Evolutionary conservation across 1,140 invertebrate genomes (phyloP), one percentile per base, ranked within the genome.

Genomic region (Solenopsis fugax): DNA sequence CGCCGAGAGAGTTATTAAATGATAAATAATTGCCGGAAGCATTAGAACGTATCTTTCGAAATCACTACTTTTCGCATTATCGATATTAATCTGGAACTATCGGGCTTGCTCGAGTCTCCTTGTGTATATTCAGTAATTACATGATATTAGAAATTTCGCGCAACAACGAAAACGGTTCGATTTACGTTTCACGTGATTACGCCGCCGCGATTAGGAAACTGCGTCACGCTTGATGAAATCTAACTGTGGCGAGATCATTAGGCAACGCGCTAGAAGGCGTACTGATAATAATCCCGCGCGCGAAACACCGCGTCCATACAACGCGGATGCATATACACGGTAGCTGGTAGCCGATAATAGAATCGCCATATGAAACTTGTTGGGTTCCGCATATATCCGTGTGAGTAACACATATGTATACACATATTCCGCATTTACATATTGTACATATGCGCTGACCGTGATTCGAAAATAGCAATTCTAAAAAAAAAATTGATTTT

Each of bases 201-300:
- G 64, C 52, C 16, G 48, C 21, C 75, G 76, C 69, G 87, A 81
- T 89, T 89, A 86, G 75, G 88, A 88, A 89, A 89, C 75, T 29
- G n/a, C 24, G 37, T 29, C 6, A 56, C 64, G 87, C 45, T 71
- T 81, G 88, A 89, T 89, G 82, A 89, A 89, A 86, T 86, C 87
- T 54, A 76, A 65, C 45, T 73, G 60, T 50, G 72, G 82, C 65
- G 76, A 86, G 88, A 89, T 89, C 88, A 76, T 89, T 88, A 86
- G 81, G 37, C 60, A 41, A 12, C 48, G 7, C 7, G 21, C 10
- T n/a, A n/a, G 65, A 72, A 81, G 69, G 54, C 48, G 80, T 29
- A 21, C 21, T 13, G 65, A 84, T 84, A 73, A 84, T 84, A 75
- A 73, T 75, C 52, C 77, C 16, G 64, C 50, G 75, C 41, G 80